Percentiles rank a stretch among this genome's conserved stretches.
Evolutionary conservation across 2,797 vertebrate species (phyloP).

Genomic region (Linurgus olivaceus): DNA sequence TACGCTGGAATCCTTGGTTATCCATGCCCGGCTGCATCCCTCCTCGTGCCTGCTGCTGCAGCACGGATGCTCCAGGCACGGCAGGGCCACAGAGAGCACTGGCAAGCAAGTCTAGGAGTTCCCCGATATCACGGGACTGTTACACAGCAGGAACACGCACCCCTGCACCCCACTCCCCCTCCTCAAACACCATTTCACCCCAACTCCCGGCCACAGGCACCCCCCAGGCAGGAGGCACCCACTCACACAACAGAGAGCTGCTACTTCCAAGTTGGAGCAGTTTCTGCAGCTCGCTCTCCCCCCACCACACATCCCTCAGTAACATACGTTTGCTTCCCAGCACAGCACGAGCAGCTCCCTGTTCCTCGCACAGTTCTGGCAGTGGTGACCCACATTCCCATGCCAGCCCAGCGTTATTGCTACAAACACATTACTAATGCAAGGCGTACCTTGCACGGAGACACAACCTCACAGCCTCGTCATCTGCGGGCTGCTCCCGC

Average conservation of each 20-base stretch:
- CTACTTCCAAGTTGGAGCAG: constrained; percentile 22
- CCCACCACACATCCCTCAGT: not conserved
- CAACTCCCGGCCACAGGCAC: accelerated
- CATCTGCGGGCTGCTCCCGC: constrained; percentile 29
- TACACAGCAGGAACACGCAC: not conserved
- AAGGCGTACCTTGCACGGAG: constrained; percentile 26
- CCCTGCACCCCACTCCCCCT: not conserved
- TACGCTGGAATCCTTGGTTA: not conserved
- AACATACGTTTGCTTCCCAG: not conserved
- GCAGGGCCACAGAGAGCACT: not conserved
- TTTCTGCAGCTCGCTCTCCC: not conserved
- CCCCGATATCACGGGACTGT: accelerated
- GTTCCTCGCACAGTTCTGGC: not conserved
- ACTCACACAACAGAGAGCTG: not conserved
- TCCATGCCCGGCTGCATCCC: not conserved
- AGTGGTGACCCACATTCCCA: constrained; percentile 64
- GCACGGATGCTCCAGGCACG: not conserved
- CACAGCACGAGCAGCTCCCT: constrained; percentile 22
- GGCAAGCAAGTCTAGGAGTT: not conserved
- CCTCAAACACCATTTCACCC: not conserved
- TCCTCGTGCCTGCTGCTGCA: not conserved
- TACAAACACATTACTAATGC: constrained; percentile 44
- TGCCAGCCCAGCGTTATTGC: constrained; percentile 44
- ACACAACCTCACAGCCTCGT: constrained; percentile 37
- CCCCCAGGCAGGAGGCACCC: not conserved